Evolutionary conservation across 2,113 vertebrate genomes (phyloP).

Genomic region (Epinephelus moara): DNA sequence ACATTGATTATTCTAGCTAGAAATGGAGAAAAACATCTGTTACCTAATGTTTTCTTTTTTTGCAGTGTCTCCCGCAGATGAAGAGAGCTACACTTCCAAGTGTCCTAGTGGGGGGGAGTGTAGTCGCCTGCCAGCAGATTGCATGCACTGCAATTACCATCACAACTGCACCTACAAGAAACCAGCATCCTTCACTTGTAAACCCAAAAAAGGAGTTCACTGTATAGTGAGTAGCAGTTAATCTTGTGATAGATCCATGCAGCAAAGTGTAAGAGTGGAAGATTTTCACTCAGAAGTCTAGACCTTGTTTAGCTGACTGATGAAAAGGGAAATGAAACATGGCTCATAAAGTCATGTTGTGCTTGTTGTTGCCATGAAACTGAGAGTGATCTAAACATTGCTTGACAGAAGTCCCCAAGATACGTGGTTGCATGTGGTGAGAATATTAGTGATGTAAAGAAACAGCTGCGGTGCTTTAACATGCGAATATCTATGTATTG

Average conservation of each 20-base stretch:
- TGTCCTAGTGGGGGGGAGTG: conserved; percentile 94
- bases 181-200: conserved; percentile 87
- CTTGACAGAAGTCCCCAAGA: not conserved
- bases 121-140: conserved; percentile 89
- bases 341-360: not conserved
- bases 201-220: conserved; percentile 87
- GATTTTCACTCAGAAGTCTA: not conserved
- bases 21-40: not conserved
- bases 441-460: not conserved
- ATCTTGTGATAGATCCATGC: not conserved
- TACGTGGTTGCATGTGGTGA: not conserved
- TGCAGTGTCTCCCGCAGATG: conserved; percentile 69
- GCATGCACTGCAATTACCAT: conserved; percentile 89
- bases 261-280: not conserved
- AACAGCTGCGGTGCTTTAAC: not conserved
- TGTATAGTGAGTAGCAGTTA: conserved; percentile 89
- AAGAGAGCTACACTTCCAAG: conserved; percentile 67
- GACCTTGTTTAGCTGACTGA: not conserved
- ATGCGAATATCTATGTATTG: not conserved
- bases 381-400: not conserved
- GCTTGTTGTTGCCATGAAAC: not conserved
- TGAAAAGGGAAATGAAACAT: not conserved
- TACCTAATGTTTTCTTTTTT: conserved; percentile 30
- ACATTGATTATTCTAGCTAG: not conserved
- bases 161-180: conserved; percentile 93